A percentile compares a stretch with the other conserved stretches of the same genome.
These are phyloP conservation scores for Bambusicola thoracicus DNA, from an alignment of 2,113 vertebrate species.

Conservation along the genomic window DNA sequence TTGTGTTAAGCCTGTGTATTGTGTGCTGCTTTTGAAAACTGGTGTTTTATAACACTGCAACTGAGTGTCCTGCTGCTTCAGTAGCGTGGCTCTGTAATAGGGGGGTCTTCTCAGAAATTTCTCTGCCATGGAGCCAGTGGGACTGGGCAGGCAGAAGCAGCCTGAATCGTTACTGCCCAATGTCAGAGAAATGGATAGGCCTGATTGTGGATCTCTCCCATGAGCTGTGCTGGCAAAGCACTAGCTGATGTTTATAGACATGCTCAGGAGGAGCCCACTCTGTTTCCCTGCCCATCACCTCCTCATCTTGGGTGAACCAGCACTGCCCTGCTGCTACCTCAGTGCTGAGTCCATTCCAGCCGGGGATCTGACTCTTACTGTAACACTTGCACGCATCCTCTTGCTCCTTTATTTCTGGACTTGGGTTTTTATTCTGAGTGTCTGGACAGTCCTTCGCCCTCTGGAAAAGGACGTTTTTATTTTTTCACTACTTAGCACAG, in stretches of 20 bases:
- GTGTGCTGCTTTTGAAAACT: constrained; percentile 3
- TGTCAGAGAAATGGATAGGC: not conserved
- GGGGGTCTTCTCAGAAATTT: constrained; percentile 24
- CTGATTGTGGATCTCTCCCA: not conserved
- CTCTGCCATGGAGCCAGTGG: not conserved
- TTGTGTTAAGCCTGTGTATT: constrained; percentile 6
- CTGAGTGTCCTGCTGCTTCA: constrained; percentile 22
- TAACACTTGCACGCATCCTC: not conserved
- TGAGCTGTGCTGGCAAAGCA: not conserved
- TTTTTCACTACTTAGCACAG: not conserved
- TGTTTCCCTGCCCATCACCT: not conserved
- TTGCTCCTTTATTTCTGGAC: not conserved
- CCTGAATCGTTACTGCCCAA: not conserved
- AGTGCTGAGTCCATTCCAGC: not conserved
- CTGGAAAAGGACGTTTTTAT: not conserved
- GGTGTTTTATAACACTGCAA: constrained; percentile 64
- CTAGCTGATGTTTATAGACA: not conserved
- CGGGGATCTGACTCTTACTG: not conserved
- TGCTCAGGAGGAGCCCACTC: not conserved
- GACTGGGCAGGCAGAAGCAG: not conserved
- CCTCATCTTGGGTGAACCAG: not conserved
- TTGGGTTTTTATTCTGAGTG: not conserved
- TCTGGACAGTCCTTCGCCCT: not conserved
- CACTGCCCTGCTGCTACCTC: not conserved
- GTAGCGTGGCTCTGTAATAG: constrained; percentile 20